Evolutionary conservation across 2,888 invertebrate species (phyloP).

Genomic region (Meghimatium bilineatum): DNA sequence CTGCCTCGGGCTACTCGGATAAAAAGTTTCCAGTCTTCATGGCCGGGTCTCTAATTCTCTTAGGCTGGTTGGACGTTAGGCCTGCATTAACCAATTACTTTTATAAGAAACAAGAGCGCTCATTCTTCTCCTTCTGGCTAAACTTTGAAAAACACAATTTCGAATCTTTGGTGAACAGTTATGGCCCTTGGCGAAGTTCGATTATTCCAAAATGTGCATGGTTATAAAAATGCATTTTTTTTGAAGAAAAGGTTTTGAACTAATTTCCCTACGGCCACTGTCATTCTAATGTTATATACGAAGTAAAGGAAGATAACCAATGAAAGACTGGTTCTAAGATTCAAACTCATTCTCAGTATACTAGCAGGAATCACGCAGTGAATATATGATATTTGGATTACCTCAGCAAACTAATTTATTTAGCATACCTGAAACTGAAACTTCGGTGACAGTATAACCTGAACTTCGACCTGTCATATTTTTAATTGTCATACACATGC

Average conservation of each 20-base stretch:
- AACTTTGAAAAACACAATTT: slow-evolving; percentile 12
- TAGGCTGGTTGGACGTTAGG: slow-evolving; percentile 36
- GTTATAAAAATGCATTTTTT: slow-evolving; percentile 1
- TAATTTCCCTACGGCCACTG: background rate
- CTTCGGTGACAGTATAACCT: too few relatives aligned
- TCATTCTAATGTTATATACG: background rate
- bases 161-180: background rate
- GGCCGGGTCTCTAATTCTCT: slow-evolving; percentile 37
- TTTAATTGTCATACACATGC: too few relatives aligned
- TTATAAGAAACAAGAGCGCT: background rate
- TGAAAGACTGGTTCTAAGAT: too few relatives aligned
- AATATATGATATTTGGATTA: too few relatives aligned
- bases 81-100: slow-evolving; percentile 47
- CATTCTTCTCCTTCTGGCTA: background rate
- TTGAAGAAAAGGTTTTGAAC: background rate
- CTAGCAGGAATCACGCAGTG: too few relatives aligned
- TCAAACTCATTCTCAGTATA: too few relatives aligned
- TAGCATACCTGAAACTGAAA: too few relatives aligned
- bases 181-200: slow-evolving; percentile 10
- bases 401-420: too few relatives aligned
- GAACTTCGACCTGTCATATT: too few relatives aligned
- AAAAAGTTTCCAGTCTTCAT: slow-evolving; percentile 7
- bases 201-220: background rate
- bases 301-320: too few relatives aligned
- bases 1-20: slow-evolving; percentile 24